phyloP scores from a whole-genome alignment of 1,140 invertebrate genomes.

The Planococcus citri region DNA sequence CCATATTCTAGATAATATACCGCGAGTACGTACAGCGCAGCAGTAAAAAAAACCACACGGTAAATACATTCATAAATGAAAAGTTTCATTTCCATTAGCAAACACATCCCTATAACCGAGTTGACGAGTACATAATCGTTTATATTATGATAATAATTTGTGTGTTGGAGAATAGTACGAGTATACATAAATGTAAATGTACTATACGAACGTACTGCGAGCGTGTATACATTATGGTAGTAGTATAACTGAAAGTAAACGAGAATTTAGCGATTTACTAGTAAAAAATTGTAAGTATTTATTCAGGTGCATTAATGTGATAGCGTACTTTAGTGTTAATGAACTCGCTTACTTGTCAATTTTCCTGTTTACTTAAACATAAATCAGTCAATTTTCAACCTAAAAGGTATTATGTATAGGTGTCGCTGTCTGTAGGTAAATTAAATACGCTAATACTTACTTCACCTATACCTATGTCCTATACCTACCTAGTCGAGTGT shows the following conservation, averaged over 20 bases:
- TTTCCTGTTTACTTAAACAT: not conserved
- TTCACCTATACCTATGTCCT: no score
- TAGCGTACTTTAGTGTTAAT: not conserved
- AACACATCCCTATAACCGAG: not conserved
- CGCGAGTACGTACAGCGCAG: no score
- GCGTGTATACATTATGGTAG: no score
- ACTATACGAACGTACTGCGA: no score
- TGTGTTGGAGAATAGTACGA: not conserved
- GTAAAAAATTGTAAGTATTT: slow-evolving; percentile 2
- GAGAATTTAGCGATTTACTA: not conserved
- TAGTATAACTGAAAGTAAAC: not conserved
- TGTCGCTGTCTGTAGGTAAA: not conserved
- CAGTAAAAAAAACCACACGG: not conserved
- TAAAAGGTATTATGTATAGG: not conserved
- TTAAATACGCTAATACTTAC: no score
- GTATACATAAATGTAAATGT: not conserved
- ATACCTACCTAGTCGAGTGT: no score
- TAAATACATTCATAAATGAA: not conserved
- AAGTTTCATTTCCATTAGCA: slow-evolving; percentile 7
- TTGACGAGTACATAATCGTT: not conserved
- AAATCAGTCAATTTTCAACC: not conserved
- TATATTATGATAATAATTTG: not conserved
- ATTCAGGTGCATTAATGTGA: not conserved
- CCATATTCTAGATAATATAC: no score
- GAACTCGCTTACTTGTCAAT: not conserved